phyloP scores from a whole-genome alignment of 2,888 invertebrate species.

The Dolichomitus sp. region DNA sequence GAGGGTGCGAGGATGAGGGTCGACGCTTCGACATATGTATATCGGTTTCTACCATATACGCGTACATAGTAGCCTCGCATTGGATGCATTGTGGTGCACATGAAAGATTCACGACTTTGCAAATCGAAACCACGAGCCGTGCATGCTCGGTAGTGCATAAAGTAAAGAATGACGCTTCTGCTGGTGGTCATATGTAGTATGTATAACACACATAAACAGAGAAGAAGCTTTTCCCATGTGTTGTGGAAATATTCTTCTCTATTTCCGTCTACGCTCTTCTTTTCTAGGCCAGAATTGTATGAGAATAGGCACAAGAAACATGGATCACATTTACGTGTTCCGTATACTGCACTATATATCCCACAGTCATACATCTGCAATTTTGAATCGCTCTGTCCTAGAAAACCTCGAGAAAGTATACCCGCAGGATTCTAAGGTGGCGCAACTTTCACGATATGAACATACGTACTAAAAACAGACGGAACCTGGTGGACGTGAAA shows the following conservation, averaged over 20 bases:
- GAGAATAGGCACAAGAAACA: slow-evolving; percentile 19
- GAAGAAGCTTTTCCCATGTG: slow-evolving; percentile 17
- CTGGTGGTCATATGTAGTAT: not conserved
- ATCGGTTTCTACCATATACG: slow-evolving; percentile 14
- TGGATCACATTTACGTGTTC: slow-evolving; percentile 39
- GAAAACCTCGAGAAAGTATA: not conserved
- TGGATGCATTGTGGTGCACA: slow-evolving; percentile 18
- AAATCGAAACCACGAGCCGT: slow-evolving; percentile 18
- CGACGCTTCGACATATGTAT: slow-evolving; percentile 8
- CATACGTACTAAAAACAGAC: slow-evolving; percentile 12
- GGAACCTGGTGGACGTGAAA: slow-evolving; percentile 5
- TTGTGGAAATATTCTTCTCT: slow-evolving; percentile 12
- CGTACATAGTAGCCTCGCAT: not conserved
- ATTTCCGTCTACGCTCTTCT: slow-evolving; percentile 11
- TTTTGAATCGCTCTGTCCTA: not conserved
- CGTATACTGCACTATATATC: not conserved
- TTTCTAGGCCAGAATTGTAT: slow-evolving; percentile 28
- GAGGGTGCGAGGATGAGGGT: slow-evolving; percentile 7
- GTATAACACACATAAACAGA: not conserved
- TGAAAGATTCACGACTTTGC: slow-evolving; percentile 37
- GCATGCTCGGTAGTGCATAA: slow-evolving; percentile 8
- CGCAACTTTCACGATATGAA: not conserved
- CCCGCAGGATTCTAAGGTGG: slow-evolving; percentile 1
- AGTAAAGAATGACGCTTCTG: slow-evolving; percentile 23
- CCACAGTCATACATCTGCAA: not conserved